A percentile compares a stretch with the other conserved stretches of the same genome.
phyloP scores from a whole-genome alignment of 92 coral and sea anemone genomes.

The Desmophyllum pertusum region DNA sequence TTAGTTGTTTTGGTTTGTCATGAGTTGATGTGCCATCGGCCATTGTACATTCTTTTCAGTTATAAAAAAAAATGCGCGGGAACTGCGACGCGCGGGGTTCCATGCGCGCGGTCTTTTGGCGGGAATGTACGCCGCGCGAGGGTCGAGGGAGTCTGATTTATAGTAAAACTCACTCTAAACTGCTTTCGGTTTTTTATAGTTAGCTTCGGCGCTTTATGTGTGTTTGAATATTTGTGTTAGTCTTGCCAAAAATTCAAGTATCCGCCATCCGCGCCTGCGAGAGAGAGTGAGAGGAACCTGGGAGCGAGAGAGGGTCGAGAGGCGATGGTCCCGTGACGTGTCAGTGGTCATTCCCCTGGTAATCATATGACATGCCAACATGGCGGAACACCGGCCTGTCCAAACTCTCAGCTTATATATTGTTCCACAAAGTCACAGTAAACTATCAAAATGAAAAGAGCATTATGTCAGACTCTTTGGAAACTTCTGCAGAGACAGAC shows the following conservation, averaged over 20 bases:
- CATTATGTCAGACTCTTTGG: conserved; percentile 82
- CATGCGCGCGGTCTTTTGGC: neutral
- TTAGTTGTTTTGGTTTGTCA: neutral
- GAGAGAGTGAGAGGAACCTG: too few relatives aligned
- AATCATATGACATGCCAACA: conserved; percentile 50
- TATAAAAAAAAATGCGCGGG: too few relatives aligned
- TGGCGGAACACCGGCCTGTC: conserved; percentile 24
- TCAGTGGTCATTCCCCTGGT: conserved; percentile 63
- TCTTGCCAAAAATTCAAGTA: too few relatives aligned
- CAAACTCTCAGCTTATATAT: neutral
- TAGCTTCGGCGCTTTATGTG: too few relatives aligned
- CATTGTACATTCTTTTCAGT: conserved; percentile 35
- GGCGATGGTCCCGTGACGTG: conserved; percentile 33
- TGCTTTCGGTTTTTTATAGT: too few relatives aligned
- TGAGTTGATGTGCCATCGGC: neutral
- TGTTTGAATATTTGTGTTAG: too few relatives aligned
- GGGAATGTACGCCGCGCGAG: neutral
- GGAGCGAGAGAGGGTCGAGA: too few relatives aligned
- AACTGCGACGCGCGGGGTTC: neutral
- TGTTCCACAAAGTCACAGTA: neutral
- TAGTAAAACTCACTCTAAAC: too few relatives aligned
- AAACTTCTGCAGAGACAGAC: conserved; percentile 98
- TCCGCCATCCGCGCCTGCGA: too few relatives aligned
- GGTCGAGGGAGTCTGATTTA: too few relatives aligned
- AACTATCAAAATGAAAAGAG: conserved; percentile 63